Percentiles rank a stretch among this genome's conserved stretches.
phyloP scores from a whole-genome alignment of 2,888 invertebrate genomes.

The Cotesia congregata region DNA sequence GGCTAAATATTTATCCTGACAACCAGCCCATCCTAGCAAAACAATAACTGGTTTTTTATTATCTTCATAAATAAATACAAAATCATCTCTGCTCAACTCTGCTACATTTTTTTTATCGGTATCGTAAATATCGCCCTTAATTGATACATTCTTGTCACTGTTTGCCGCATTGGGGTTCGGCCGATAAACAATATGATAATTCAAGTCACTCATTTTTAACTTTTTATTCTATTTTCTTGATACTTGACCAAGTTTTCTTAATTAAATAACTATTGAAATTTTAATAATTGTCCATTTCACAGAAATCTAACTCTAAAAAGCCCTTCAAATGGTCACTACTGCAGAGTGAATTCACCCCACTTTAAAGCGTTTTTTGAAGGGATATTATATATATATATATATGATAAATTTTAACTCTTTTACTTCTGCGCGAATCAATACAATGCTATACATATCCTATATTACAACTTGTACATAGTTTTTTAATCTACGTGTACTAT shows the following conservation, averaged over 20 bases:
- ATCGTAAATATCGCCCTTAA: neutral
- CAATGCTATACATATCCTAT: neutral
- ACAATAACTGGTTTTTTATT: conserved; percentile 79
- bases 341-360: neutral
- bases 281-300: neutral
- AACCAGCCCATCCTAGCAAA: conserved; percentile 85
- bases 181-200: neutral
- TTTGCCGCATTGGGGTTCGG: neutral
- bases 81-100: conserved; percentile 64
- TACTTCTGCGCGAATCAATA: conserved; percentile 1
- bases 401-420: neutral
- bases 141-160: neutral
- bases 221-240: neutral
- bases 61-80: conserved; percentile 75
- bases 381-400: neutral
- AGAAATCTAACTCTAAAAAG: neutral
- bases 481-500: neutral
- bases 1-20: conserved; percentile 81
- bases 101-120: neutral
- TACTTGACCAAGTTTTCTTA: neutral
- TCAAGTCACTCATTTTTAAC: neutral
- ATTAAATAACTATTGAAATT: neutral
- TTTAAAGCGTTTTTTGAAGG: neutral
- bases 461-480: neutral
- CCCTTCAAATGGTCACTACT: neutral